Base-by-base conservation (phyloP, 2,888 invertebrate genomes). In the Lycaena phlaeas region DNA sequence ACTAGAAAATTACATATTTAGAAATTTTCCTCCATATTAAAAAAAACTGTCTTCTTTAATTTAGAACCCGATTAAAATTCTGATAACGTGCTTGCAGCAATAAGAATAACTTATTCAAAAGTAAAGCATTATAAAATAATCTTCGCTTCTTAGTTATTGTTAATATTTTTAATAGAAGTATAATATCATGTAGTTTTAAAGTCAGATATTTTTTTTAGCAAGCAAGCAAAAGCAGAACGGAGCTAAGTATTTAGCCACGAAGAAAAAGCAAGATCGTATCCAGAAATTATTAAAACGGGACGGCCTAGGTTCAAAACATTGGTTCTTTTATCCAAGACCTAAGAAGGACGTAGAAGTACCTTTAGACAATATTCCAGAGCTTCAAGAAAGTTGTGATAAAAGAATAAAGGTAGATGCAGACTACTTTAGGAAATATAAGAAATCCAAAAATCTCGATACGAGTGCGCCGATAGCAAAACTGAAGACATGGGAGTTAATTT, bases 401-500 rank as follows among this genome's bases (percentile, higher is more conserved):
- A 61, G 82, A 10, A 61, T 84, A 2, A 84, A 77, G 49, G 62
- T 82, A 0, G 82, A 84, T 38, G 75, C 65, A 0, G 66, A 71
- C 15, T 78, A 79, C 63, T 72, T 84, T 43, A 73, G 71, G 45
- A 77, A 76, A 42, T 79, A 73, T 55, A 81, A 74, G 43, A 60
- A 54, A 17, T 68, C 69, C 46, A 74, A 60, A 60, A 72, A 67
- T 38, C 59, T 81, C 3, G 76, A 70, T 41, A 56, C 40, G 0
- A 73, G 79, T 17, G 71, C 78, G 0, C 82, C 82, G 0, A 75
- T 77, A 6, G 68, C 68, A 1, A 81, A 82, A 42, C 57, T 84
- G 29, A 77, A 73, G 53, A 60, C 74, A n/a, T 84, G 82, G 82
- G 82, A 84, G 49, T 53, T 84, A 38, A 54, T 75, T 43, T 61